Evolutionary conservation across 2,797 vertebrate genomes (phyloP).

Genomic region (Atherinosoma microstoma): DNA sequence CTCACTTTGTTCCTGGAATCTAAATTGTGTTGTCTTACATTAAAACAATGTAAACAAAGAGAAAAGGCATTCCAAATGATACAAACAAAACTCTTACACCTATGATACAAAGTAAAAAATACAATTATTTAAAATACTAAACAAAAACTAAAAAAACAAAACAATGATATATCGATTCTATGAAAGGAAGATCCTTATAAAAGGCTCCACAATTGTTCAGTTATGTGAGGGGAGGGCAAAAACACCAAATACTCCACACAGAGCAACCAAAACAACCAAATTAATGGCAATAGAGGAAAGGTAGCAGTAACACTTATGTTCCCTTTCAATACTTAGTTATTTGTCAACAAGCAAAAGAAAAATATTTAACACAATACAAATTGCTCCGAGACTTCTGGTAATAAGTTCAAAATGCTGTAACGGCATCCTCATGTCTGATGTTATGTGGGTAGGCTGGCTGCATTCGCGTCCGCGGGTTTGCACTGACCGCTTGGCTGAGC

Average conservation of each 20-base stretch:
- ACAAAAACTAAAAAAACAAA: slow-evolving; percentile 64
- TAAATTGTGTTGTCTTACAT: slow-evolving; percentile 72
- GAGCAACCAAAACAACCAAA: slow-evolving; percentile 73
- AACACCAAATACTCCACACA: slow-evolving; percentile 61
- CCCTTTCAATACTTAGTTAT: slow-evolving; percentile 71
- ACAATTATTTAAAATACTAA: not conserved
- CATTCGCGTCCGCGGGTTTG: slow-evolving; percentile 4
- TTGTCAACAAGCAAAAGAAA: slow-evolving; percentile 64
- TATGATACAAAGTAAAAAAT: slow-evolving; percentile 80
- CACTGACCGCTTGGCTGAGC: slow-evolving; percentile 18
- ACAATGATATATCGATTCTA: slow-evolving; percentile 69
- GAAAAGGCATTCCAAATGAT: slow-evolving; percentile 70
- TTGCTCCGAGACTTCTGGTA: slow-evolving; percentile 52
- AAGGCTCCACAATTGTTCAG: slow-evolving; percentile 77
- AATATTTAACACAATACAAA: slow-evolving; percentile 55
- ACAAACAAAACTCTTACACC: slow-evolving; percentile 72
- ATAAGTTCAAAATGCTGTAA: slow-evolving; percentile 35
- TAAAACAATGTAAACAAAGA: slow-evolving; percentile 77
- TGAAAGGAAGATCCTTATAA: slow-evolving; percentile 80
- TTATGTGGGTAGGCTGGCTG: slow-evolving; percentile 22
- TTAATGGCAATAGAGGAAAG: slow-evolving; percentile 66
- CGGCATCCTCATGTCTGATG: slow-evolving; percentile 34
- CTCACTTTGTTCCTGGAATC: slow-evolving; percentile 81
- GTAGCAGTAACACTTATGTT: slow-evolving; percentile 71
- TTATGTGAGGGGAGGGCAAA: slow-evolving; percentile 22